Evolutionary conservation across 2,888 invertebrate genomes (phyloP).

Genomic region (Netelia fuscicornis): DNA sequence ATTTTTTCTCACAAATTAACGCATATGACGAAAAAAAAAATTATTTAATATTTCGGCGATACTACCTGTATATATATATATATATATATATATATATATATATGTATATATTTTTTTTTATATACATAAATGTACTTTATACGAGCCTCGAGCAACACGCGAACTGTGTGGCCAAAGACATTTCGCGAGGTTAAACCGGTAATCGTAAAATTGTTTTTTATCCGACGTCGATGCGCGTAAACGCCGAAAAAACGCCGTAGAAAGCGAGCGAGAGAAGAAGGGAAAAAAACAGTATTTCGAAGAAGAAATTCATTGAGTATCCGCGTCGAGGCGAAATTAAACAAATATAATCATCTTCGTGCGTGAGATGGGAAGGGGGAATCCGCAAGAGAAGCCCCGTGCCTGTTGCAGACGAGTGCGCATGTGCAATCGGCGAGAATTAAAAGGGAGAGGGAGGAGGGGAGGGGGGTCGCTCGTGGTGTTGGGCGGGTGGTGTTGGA

Average conservation of each 20-base stretch:
- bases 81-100: neutral
- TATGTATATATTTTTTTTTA: neutral
- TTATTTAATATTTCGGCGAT: slow-evolving; percentile 24
- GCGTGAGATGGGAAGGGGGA: slow-evolving; percentile 36
- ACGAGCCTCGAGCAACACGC: slow-evolving; percentile 16
- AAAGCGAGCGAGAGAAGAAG: slow-evolving; percentile 27
- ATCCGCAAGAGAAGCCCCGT: neutral
- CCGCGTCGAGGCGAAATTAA: slow-evolving; percentile 67
- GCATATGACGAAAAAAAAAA: slow-evolving; percentile 40
- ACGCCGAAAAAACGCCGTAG: slow-evolving; percentile 37
- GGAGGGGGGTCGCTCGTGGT: neutral
- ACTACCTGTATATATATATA: neutral
- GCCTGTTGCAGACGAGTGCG: neutral
- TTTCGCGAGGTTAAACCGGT: slow-evolving; percentile 69
- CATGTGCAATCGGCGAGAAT: slow-evolving; percentile 27
- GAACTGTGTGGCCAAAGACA: neutral
- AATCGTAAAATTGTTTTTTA: slow-evolving; percentile 72
- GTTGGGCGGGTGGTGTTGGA: slow-evolving; percentile 71
- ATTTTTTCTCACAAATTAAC: slow-evolving; percentile 5
- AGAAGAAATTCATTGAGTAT: slow-evolving; percentile 64
- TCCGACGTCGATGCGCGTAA: slow-evolving; percentile 31
- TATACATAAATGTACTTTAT: too few relatives aligned
- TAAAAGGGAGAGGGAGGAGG: slow-evolving; percentile 40
- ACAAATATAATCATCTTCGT: slow-evolving; percentile 58
- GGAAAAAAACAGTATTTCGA: slow-evolving; percentile 15